phyloP scores from a whole-genome alignment of 1,140 invertebrate genomes.

The Tachypleus tridentatus region DNA sequence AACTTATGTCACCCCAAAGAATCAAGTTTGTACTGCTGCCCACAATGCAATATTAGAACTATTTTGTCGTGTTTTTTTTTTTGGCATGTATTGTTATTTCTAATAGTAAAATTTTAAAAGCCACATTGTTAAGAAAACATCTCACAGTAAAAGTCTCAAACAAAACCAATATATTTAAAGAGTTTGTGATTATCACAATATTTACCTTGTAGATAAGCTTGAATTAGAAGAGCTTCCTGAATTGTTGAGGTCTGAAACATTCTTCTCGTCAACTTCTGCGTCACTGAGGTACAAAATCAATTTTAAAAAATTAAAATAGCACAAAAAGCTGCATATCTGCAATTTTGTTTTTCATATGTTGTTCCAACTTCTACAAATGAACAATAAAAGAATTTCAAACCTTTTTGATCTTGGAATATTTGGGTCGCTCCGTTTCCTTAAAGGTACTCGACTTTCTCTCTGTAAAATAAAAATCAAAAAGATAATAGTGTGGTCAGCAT shows the following conservation, averaged over 20 bases:
- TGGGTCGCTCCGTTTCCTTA: slow-evolving; percentile 25
- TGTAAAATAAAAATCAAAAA: slow-evolving; percentile 7
- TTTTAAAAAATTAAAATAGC: slow-evolving; percentile 3
- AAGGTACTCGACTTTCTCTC: slow-evolving; percentile 23
- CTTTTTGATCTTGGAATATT: slow-evolving; percentile 25
- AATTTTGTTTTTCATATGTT: not conserved
- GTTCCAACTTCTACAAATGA: not conserved
- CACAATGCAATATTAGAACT: too few relatives aligned
- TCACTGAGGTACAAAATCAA: slow-evolving; percentile 28
- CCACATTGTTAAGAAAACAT: too few relatives aligned
- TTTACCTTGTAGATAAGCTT: slow-evolving; percentile 33
- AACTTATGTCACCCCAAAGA: too few relatives aligned
- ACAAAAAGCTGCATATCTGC: slow-evolving; percentile 11
- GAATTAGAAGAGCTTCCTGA: slow-evolving; percentile 36
- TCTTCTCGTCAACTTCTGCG: slow-evolving; percentile 33
- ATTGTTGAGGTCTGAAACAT: slow-evolving; percentile 29
- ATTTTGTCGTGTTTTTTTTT: too few relatives aligned
- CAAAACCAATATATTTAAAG: too few relatives aligned
- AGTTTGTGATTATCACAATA: slow-evolving; percentile 3
- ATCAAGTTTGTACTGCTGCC: too few relatives aligned
- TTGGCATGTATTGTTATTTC: too few relatives aligned
- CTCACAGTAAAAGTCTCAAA: too few relatives aligned
- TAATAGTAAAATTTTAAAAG: too few relatives aligned
- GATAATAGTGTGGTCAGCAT: too few relatives aligned
- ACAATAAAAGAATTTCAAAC: not conserved